Evolutionary conservation across 2,888 invertebrate genomes (phyloP).

Genomic region (Apodemia zela): DNA sequence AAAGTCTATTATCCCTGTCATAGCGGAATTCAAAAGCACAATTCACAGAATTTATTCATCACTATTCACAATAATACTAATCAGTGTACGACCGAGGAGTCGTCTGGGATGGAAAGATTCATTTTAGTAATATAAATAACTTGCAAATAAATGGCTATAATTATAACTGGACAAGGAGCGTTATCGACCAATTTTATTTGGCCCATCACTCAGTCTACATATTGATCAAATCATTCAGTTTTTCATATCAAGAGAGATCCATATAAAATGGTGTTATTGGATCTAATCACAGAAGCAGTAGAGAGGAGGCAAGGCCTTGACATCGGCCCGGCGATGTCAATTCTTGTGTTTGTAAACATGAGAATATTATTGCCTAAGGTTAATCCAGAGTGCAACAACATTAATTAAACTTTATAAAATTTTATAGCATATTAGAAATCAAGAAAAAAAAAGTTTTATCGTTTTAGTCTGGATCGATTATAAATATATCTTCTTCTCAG

Average conservation of each 20-base stretch:
- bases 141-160: conserved; percentile 5
- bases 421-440: too few relatives aligned
- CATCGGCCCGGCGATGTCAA: conserved; percentile 49
- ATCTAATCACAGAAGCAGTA: conserved; percentile 36
- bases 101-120: not conserved
- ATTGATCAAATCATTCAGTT: conserved; percentile 30
- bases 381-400: not conserved
- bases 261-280: conserved; percentile 37
- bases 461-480: too few relatives aligned
- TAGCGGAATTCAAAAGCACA: not conserved
- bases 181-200: not conserved
- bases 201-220: not conserved
- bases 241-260: conserved; percentile 39
- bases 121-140: not conserved
- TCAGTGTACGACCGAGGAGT: not conserved
- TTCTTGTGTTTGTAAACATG: conserved; percentile 47
- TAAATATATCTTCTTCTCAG: too few relatives aligned
- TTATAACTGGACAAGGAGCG: not conserved
- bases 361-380: not conserved
- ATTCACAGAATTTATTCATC: not conserved
- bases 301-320: conserved; percentile 59
- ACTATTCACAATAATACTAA: not conserved
- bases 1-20: not conserved
- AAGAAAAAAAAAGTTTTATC: too few relatives aligned
- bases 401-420: not conserved